Percentiles rank a stretch among this genome's conserved stretches.
phyloP scores from a whole-genome alignment of 1,140 invertebrate genomes.

The Lepidostoma basale region DNA sequence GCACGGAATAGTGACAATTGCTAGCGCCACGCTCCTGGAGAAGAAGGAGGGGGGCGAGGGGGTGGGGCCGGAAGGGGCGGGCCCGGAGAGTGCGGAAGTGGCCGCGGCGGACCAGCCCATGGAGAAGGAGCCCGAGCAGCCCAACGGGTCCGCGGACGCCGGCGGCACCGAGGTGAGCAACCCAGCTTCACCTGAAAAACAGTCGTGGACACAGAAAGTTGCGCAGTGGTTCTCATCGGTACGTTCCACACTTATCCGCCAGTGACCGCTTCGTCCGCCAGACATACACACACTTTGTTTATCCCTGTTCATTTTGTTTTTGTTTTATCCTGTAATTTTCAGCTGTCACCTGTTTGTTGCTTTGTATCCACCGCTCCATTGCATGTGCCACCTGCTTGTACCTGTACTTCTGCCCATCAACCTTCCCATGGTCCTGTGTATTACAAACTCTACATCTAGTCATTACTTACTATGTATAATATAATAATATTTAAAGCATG shows the following conservation, averaged over 20 bases:
- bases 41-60: slow-evolving; percentile 72
- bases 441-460: no score
- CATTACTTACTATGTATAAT: no score
- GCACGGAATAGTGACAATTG: slow-evolving; percentile 89
- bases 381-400: no score
- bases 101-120: slow-evolving; percentile 54
- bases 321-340: no score
- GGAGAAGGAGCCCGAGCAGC: slow-evolving; percentile 53
- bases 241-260: slow-evolving; percentile 51
- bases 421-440: no score
- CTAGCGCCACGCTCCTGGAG: slow-evolving; percentile 84
- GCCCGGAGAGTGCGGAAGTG: slow-evolving; percentile 56
- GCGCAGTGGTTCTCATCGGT: slow-evolving; percentile 70
- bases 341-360: no score
- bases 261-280: slow-evolving; percentile 40
- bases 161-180: slow-evolving; percentile 55
- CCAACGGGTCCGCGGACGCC: slow-evolving; percentile 55
- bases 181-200: slow-evolving; percentile 61
- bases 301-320: slow-evolving; percentile 16
- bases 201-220: slow-evolving; percentile 70
- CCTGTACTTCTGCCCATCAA: no score
- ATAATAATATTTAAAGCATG: no score
- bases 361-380: no score
- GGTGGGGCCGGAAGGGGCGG: slow-evolving; percentile 67
- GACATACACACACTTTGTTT: slow-evolving; percentile 25